Percentiles rank a stretch among this genome's conserved stretches.
Conservation (phyloP, 64 coral and sea anemone species). For the Pachyseris speciosa region DNA sequence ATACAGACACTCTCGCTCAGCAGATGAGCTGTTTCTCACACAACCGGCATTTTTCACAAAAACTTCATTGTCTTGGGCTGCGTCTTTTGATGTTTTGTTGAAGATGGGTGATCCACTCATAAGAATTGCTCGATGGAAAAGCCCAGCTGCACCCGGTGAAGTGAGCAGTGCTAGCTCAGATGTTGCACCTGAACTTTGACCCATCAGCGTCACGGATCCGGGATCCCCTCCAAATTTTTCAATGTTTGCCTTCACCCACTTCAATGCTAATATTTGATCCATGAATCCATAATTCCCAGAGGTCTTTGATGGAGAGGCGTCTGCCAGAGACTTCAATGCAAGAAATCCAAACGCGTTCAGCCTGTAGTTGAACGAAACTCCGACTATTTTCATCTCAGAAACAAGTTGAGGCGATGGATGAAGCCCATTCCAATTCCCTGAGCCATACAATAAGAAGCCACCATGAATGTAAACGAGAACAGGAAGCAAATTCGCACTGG, state of each 20-base stretch:
- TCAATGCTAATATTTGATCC: constrained; percentile 77
- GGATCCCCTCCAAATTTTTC: constrained; percentile 77
- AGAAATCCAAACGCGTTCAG: constrained; percentile 82
- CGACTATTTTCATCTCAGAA: constrained; percentile 48
- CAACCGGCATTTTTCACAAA: constrained; percentile 61
- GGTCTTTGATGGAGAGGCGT: not conserved
- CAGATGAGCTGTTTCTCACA: not conserved
- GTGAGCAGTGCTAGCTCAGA: constrained; percentile 37
- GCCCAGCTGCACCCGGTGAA: constrained; percentile 20
- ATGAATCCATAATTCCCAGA: constrained; percentile 83
- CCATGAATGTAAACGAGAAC: constrained; percentile 80
- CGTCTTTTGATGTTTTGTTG: constrained; percentile 71
- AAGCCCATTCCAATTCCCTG: constrained; percentile 56
- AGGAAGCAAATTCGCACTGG: constrained; percentile 26
- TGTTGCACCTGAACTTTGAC: constrained; percentile 71
- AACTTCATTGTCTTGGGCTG: constrained; percentile 68
- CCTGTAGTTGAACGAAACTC: constrained; percentile 71
- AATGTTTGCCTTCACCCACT: constrained; percentile 71
- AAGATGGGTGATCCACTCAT: constrained; percentile 33
- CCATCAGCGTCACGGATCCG: constrained; percentile 59
- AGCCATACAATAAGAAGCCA: constrained; percentile 18
- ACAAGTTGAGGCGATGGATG: constrained; percentile 58
- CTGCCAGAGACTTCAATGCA: constrained; percentile 50
- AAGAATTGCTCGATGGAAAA: constrained; percentile 61
- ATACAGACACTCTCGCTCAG: constrained; percentile 44